phyloP scores from a whole-genome alignment of 1,140 invertebrate species.

The Tetragnatha versicolor region DNA sequence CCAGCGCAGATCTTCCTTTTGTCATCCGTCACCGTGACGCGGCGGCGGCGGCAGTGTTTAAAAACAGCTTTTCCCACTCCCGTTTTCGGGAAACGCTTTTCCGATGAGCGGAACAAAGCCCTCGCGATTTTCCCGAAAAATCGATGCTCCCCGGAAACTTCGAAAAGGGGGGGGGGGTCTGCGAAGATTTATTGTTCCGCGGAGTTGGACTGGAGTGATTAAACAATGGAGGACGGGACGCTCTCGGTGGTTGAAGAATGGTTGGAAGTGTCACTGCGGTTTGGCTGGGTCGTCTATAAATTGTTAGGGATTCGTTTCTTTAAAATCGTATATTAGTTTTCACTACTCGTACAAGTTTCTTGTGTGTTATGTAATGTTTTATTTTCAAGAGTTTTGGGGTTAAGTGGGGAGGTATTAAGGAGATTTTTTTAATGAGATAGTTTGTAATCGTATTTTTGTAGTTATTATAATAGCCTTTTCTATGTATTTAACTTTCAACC shows the following conservation, averaged over 20 bases:
- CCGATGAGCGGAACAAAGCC: not conserved
- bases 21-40: not conserved
- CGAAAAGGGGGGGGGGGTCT: too few species aligned
- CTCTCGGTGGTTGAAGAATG: not conserved
- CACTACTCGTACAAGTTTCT: not conserved
- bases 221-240: not conserved
- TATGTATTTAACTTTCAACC: too few species aligned
- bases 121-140: too few species aligned
- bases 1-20: not conserved
- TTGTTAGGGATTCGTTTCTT: not conserved
- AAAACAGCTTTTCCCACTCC: not conserved
- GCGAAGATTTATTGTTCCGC: slow-evolving; percentile 9
- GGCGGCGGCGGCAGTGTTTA: not conserved
- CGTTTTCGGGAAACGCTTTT: not conserved
- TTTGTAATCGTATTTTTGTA: too few species aligned
- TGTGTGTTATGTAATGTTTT: not conserved
- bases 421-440: too few species aligned
- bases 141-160: too few species aligned
- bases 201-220: not conserved
- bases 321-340: too few species aligned
- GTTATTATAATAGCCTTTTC: too few species aligned
- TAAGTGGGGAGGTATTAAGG: too few species aligned
- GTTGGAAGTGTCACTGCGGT: not conserved
- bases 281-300: not conserved
- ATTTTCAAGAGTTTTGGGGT: not conserved